Evolutionary conservation across 2,888 invertebrate species (phyloP), one percentile per base, ranked within the genome.

Genomic region (Metallyticus violacea): DNA sequence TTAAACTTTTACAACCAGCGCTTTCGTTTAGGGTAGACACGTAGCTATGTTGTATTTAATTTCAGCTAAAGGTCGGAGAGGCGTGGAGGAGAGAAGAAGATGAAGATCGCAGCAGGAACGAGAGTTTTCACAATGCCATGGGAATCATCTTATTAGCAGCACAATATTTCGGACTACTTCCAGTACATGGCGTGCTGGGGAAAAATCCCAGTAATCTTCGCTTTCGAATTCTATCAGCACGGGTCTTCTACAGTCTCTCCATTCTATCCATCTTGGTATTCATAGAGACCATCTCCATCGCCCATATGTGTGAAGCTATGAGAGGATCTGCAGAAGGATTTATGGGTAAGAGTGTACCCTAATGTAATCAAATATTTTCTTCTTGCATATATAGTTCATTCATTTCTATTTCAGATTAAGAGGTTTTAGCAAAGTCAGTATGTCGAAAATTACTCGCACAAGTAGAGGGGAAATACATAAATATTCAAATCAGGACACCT

Each of bases 131-230:
- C 81, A 88, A 90, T 62, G 91, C 91, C 2, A 90, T 91, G 6
- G 88, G 90, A 0, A 89, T 89, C 0, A 89, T 90, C 85, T 88
- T 91, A 81, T 85, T 87, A 2, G n/a, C 90, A 7, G 91, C 91
- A 3, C 91, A 91, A 89, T 88, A 90, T 85, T 92, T 91, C 79
- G 92, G 91, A 5, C 7, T 91, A 1, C 88, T 91, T 26, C 91
- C 92, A 0, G 87, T 91, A 4, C 82, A 86, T 1, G 90, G 90
- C 2, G 87, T 92, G 22, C 88, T 90, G 6, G 86, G 89, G 0
- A 28, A 88, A 1, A 89, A 89, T 0, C 89, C 90, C 0, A 86
- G 86, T 76, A 89, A 90, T 27, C 89, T 92, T 3, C 85, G 85
- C 0, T 91, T 90, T 85, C 87, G 81, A 9, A 89, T 79, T 87